These are phyloP conservation scores for Corydoras maculifer DNA, from an alignment of 2,113 vertebrate species.

Conservation along the genomic window DNA sequence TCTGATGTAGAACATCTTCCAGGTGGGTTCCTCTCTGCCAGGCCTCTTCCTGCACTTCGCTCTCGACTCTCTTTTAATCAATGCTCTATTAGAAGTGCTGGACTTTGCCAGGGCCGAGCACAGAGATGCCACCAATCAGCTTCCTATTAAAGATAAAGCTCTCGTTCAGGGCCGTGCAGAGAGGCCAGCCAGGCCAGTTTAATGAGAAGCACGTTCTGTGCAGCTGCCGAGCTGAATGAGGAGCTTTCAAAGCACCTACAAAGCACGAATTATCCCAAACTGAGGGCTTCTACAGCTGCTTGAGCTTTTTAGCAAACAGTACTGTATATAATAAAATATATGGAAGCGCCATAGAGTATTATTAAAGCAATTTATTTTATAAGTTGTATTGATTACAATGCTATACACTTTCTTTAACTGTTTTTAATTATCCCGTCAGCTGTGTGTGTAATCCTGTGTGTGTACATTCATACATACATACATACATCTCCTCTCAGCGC, in stretches of 20 bases:
- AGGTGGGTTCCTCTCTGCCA: slow-evolving; percentile 20
- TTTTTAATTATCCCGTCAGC: too few relatives aligned
- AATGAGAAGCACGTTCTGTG: slow-evolving; percentile 39
- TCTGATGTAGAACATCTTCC: slow-evolving; percentile 30
- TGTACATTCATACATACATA: too few relatives aligned
- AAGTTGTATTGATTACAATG: too few relatives aligned
- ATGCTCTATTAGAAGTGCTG: slow-evolving; percentile 52
- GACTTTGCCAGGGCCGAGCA: slow-evolving; percentile 41
- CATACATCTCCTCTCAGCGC: too few relatives aligned
- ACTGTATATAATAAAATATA: neutral
- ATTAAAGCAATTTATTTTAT: too few relatives aligned
- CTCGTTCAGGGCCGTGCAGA: slow-evolving; percentile 27
- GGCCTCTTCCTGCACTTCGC: slow-evolving; percentile 38
- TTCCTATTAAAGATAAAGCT: slow-evolving; percentile 47
- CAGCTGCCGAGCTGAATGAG: slow-evolving; percentile 43
- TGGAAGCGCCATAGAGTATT: neutral
- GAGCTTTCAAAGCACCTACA: slow-evolving; percentile 40
- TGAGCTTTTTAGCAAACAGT: slow-evolving; percentile 8
- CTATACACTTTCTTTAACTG: too few relatives aligned
- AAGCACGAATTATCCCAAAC: slow-evolving; percentile 41
- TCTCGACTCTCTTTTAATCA: slow-evolving; percentile 54
- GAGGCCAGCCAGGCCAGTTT: slow-evolving; percentile 22
- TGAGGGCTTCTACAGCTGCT: slow-evolving; percentile 35
- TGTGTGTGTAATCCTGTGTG: too few relatives aligned
- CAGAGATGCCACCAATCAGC: slow-evolving; percentile 59